phyloP scores from a whole-genome alignment of 2,888 invertebrate species.

The Acanthosoma haemorrhoidale region DNA sequence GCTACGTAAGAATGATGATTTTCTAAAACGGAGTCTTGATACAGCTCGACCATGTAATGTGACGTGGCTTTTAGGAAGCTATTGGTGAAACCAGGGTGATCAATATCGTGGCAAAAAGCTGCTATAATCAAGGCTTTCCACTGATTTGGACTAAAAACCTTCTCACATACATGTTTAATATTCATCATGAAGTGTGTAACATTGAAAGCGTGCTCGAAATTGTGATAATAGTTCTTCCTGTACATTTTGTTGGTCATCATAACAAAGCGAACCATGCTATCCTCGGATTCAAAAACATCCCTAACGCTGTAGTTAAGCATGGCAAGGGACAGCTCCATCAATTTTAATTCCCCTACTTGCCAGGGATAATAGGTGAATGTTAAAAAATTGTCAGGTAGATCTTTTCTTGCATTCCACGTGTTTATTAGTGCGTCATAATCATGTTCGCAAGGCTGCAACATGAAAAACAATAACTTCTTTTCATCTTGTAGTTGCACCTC shows the following conservation, averaged over 20 bases:
- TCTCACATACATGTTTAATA: neutral
- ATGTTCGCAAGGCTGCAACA: neutral
- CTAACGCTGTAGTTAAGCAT: neutral
- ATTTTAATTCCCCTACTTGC: neutral
- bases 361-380: neutral
- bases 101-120: conserved; percentile 24
- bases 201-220: conserved; percentile 21
- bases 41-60: neutral
- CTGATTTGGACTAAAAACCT: neutral
- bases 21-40: conserved; percentile 9
- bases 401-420: neutral
- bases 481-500: neutral
- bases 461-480: neutral
- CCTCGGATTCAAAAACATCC: neutral
- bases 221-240: conserved; percentile 19
- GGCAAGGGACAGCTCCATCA: neutral
- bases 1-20: conserved; percentile 2
- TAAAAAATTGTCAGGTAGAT: neutral
- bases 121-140: neutral
- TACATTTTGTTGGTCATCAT: neutral
- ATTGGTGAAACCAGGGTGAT: conserved; percentile 24
- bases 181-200: conserved; percentile 13
- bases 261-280: conserved; percentile 6
- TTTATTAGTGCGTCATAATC: neutral
- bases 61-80: conserved; percentile 4